Conservation (phyloP, 2,888 invertebrate genomes). For the Ichneumoninae sp. region DNA sequence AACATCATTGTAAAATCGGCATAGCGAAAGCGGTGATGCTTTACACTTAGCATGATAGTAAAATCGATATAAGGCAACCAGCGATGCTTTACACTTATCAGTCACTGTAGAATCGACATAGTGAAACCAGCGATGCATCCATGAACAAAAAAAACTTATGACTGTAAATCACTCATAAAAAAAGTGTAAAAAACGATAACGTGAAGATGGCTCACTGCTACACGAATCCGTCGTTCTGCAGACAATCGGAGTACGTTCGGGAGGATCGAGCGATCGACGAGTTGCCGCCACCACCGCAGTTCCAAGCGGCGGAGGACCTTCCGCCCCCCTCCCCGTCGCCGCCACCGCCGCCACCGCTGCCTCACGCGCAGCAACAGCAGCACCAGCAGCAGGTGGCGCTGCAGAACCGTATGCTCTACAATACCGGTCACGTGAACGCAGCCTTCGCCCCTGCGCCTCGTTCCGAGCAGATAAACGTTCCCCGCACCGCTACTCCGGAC, state of each 20-base stretch:
- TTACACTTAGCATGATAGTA: too few relatives aligned
- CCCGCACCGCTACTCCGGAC: slow-evolving; percentile 60
- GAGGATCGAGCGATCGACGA: slow-evolving; percentile 80
- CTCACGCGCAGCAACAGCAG: slow-evolving; percentile 70
- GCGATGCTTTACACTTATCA: too few relatives aligned
- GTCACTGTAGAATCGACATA: too few relatives aligned
- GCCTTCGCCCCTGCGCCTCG: slow-evolving; percentile 74
- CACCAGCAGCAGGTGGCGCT: slow-evolving; percentile 37
- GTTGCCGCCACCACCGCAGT: slow-evolving; percentile 83
- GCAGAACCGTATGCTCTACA: slow-evolving; percentile 51
- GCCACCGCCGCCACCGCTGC: slow-evolving; percentile 77
- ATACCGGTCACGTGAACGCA: slow-evolving; percentile 77
- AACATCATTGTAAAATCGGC: background rate
- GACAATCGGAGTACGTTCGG: slow-evolving; percentile 89
- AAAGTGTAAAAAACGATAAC: background rate
- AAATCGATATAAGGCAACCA: too few relatives aligned
- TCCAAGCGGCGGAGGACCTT: slow-evolving; percentile 72
- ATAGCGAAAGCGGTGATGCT: too few relatives aligned
- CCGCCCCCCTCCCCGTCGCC: slow-evolving; percentile 76
- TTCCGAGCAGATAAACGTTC: slow-evolving; percentile 52
- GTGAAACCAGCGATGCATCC: too few relatives aligned
- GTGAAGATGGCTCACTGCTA: slow-evolving; percentile 86
- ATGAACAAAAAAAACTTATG: too few relatives aligned
- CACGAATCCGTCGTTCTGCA: slow-evolving; percentile 92
- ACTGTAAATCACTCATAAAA: background rate